Evolutionary conservation across 2,797 vertebrate species (phyloP).

Genomic region (Urosaurus nigricauda): DNA sequence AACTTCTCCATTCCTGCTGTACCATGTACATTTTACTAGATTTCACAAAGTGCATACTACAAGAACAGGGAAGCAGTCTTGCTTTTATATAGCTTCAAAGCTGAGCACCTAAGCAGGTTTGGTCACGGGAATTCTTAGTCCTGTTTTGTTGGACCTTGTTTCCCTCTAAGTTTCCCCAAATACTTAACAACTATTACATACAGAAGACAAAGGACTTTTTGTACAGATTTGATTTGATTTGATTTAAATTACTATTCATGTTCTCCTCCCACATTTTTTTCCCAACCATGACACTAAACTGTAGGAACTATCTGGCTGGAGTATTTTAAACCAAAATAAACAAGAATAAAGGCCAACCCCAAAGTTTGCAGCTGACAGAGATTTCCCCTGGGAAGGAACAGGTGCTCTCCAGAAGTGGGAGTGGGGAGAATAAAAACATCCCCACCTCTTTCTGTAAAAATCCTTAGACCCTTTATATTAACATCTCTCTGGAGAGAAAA

Average conservation of each 20-base stretch:
- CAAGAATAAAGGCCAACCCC: constrained; percentile 48
- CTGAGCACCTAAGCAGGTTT: neutral
- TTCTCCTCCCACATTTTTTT: neutral
- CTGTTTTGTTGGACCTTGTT: neutral
- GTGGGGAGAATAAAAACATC: neutral
- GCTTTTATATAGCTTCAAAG: neutral
- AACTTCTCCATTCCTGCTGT: neutral
- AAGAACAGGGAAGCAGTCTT: neutral
- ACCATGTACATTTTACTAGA: neutral
- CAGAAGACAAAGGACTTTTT: constrained; percentile 2
- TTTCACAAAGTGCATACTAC: neutral
- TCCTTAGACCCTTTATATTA: constrained; percentile 29
- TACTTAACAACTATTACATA: neutral
- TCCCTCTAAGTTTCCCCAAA: neutral
- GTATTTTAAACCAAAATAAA: constrained; percentile 58
- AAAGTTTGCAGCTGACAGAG: constrained; percentile 57
- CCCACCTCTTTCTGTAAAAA: neutral
- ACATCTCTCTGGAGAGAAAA: neutral
- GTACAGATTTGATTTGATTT: neutral
- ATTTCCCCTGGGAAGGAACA: constrained; percentile 66
- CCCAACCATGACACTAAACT: constrained; percentile 41
- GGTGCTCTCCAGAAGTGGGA: constrained; percentile 48
- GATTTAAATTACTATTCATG: neutral
- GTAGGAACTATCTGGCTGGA: neutral
- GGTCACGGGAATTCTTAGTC: neutral